Percentiles rank a stretch among this genome's conserved stretches.
phyloP scores from a whole-genome alignment of 2,113 vertebrate genomes.

The Irena cyanogastra region DNA sequence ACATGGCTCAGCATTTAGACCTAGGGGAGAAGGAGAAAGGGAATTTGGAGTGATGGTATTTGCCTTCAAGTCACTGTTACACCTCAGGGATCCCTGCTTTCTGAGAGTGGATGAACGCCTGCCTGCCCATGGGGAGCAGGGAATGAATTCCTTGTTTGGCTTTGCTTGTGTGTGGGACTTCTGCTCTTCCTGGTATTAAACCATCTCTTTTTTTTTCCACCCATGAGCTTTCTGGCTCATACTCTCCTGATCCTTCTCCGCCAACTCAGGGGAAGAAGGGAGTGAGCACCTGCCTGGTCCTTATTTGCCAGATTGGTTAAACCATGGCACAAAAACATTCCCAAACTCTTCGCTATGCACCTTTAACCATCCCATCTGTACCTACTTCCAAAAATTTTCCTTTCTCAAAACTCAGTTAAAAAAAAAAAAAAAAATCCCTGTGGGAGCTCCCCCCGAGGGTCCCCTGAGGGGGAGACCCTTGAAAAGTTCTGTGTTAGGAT shows the following conservation, averaged over 20 bases:
- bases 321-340: background rate
- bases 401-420: background rate
- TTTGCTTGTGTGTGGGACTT: background rate
- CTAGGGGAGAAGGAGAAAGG: background rate
- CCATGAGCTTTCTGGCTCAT: rapidly evolving
- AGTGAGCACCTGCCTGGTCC: background rate
- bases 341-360: background rate
- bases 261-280: background rate
- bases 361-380: background rate
- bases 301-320: background rate
- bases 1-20: rapidly evolving
- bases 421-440: background rate
- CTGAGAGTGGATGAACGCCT: background rate
- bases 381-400: rapidly evolving
- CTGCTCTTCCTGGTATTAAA: background rate
- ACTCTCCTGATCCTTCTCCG: background rate
- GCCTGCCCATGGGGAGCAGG: background rate
- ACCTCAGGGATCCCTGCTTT: background rate
- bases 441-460: no score
- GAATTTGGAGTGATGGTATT: background rate
- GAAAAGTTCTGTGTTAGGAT: no score
- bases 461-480: no score
- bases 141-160: background rate
- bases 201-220: background rate
- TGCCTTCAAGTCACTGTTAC: no score